These are phyloP conservation scores for Saccopteryx leptura DNA, from an alignment of 2,113 vertebrate species.

Conservation along the genomic window DNA sequence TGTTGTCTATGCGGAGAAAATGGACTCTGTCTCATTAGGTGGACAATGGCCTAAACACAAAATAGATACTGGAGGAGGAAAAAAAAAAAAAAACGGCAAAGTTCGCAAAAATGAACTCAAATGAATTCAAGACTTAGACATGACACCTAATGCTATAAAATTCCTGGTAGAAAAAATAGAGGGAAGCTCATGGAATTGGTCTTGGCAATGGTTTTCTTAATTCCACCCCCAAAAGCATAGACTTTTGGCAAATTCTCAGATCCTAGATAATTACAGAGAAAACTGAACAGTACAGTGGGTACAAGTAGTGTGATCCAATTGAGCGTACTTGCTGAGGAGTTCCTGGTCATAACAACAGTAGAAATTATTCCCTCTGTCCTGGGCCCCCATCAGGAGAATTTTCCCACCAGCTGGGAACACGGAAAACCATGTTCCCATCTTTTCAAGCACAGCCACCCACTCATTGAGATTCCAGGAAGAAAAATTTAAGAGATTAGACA, in stretches of 20 bases:
- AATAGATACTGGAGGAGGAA: background rate
- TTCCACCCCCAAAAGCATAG: background rate
- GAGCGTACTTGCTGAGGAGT: background rate
- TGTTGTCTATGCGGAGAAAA: background rate
- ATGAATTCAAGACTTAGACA: background rate
- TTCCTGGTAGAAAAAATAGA: background rate
- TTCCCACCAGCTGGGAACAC: background rate
- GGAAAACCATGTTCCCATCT: background rate
- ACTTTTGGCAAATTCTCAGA: background rate
- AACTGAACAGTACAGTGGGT: background rate
- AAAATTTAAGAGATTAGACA: constrained; percentile 23
- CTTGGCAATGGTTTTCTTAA: background rate
- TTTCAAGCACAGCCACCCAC: constrained; percentile 31
- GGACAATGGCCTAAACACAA: background rate
- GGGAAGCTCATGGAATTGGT: background rate
- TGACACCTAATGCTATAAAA: background rate
- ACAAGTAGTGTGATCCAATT: background rate
- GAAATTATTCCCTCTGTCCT: background rate
- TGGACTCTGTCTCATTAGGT: background rate
- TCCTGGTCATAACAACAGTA: background rate
- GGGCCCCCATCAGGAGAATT: background rate
- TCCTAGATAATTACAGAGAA: background rate
- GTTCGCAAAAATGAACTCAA: background rate
- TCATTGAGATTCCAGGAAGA: constrained; percentile 12
- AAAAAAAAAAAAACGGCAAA: background rate